These are phyloP conservation scores for Micropoecilia bifurca DNA, from an alignment of 2,797 vertebrate species.

Conservation along the genomic window DNA sequence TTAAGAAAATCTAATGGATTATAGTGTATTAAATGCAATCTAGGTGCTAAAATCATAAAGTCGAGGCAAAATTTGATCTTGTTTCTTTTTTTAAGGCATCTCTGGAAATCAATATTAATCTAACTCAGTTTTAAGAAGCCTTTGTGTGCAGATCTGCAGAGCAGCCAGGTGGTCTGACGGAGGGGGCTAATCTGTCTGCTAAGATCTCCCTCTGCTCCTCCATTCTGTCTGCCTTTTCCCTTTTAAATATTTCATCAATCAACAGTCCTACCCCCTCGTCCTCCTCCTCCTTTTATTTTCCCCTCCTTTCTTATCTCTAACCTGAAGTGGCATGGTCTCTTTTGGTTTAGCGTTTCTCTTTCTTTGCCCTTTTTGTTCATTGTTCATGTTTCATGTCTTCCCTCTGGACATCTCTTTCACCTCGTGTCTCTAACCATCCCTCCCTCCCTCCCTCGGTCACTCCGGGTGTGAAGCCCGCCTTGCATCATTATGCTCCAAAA, in stretches of 20 bases:
- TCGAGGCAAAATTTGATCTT: neutral
- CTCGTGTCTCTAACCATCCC: conserved; percentile 1
- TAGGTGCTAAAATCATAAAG: neutral
- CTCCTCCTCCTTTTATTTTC: conserved; percentile 2
- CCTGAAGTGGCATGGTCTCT: conserved; percentile 22
- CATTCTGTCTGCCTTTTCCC: conserved; percentile 47
- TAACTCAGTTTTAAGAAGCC: neutral
- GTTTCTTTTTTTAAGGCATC: neutral
- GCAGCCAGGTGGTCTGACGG: conserved; percentile 64
- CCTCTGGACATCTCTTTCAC: conserved; percentile 33
- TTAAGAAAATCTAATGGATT: neutral
- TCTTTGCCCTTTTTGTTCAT: conserved; percentile 7
- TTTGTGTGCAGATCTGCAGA: conserved; percentile 5
- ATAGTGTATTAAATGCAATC: neutral
- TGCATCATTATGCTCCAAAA: conserved; percentile 70
- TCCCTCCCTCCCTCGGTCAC: conserved; percentile 9
- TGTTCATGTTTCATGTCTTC: conserved; percentile 22
- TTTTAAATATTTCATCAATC: conserved; percentile 65
- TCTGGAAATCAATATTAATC: neutral
- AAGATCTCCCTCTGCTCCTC: conserved; percentile 53
- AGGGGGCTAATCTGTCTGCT: conserved; percentile 67
- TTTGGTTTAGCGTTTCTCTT: conserved; percentile 15
- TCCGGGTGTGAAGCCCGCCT: conserved; percentile 29
- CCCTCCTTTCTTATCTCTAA: conserved; percentile 31
- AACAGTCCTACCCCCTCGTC: neutral